Conservation (phyloP, 2,113 vertebrate species). For the Pteronura brasiliensis region DNA sequence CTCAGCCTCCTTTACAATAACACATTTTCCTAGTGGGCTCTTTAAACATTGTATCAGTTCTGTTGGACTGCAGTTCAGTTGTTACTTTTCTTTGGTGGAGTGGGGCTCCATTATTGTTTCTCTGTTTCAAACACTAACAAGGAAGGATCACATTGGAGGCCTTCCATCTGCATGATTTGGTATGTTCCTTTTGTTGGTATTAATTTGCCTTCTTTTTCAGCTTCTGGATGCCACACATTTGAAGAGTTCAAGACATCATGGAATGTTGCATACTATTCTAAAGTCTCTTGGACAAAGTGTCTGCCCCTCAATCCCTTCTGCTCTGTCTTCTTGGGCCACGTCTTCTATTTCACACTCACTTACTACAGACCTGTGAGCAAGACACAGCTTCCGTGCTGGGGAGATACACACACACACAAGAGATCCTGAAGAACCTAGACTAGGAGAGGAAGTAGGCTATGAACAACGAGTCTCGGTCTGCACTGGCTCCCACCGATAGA, state of each 20-base stretch:
- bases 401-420: background rate
- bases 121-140: constrained; percentile 26
- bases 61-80: constrained; percentile 49
- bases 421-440: background rate
- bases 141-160: background rate
- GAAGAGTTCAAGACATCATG: background rate
- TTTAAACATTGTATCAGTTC: constrained; percentile 20
- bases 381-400: background rate
- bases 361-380: background rate
- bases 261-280: constrained; percentile 8
- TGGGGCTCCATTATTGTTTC: constrained; percentile 50
- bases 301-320: constrained; percentile 35
- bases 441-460: background rate
- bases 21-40: background rate
- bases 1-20: background rate
- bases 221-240: background rate
- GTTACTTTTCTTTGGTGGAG: constrained; percentile 31
- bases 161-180: background rate
- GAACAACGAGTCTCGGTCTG: background rate
- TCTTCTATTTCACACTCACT: background rate
- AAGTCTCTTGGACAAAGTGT: constrained; percentile 26
- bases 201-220: constrained; percentile 45
- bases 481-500: background rate
- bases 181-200: constrained; percentile 37
- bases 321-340: background rate